Conservation (phyloP, 2,888 invertebrate genomes). For the Ophion ventricosus region DNA sequence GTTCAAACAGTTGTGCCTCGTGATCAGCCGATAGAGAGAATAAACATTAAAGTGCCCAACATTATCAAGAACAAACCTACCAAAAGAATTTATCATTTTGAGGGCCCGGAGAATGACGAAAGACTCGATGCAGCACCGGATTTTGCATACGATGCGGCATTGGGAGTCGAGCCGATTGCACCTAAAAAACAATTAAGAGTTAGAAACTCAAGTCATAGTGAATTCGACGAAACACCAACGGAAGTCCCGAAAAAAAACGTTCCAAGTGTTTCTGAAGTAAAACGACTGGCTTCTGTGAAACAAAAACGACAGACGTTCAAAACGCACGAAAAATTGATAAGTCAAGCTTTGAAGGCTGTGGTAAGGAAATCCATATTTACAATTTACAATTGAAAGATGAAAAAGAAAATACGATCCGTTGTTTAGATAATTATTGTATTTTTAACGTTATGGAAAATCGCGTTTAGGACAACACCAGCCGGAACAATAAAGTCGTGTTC, state of each 20-base stretch:
- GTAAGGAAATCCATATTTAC: constrained; percentile 82
- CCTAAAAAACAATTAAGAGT: not conserved
- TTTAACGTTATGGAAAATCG: constrained; percentile 24
- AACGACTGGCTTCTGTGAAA: constrained; percentile 88
- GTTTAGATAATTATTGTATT: not conserved
- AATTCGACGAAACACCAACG: not conserved
- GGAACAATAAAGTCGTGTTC: constrained; percentile 87
- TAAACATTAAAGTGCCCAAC: constrained; percentile 52
- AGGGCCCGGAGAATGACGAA: constrained; percentile 2
- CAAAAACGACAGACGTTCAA: constrained; percentile 87
- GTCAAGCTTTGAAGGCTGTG: constrained; percentile 86
- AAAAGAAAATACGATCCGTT: not conserved
- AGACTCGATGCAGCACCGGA: not conserved
- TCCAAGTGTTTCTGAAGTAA: constrained; percentile 85
- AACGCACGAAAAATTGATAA: constrained; percentile 87
- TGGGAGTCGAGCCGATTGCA: not conserved
- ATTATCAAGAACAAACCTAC: constrained; percentile 40
- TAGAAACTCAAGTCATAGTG: not conserved
- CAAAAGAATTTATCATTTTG: constrained; percentile 56
- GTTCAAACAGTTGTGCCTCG: constrained; percentile 3
- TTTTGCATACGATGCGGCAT: constrained; percentile 48
- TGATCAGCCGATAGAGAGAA: constrained; percentile 35
- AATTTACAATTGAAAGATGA: not conserved
- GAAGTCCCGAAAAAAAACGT: constrained; percentile 24
- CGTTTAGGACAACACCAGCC: constrained; percentile 84